Evolutionary conservation across 2,113 vertebrate genomes (phyloP), one percentile per base, ranked within the genome.

Genomic region (Psephotus haematonotus): DNA sequence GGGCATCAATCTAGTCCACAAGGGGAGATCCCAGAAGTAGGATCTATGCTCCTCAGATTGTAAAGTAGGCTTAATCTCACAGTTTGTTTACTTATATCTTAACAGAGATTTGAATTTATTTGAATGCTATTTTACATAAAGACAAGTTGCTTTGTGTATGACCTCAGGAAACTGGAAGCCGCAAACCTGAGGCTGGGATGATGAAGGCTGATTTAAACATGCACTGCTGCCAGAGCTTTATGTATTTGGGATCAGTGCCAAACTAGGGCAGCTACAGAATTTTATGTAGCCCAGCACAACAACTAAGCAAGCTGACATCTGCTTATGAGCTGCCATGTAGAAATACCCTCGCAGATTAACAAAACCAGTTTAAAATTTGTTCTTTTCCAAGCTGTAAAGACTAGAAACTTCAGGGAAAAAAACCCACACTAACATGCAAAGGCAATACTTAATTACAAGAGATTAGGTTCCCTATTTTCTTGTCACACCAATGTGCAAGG

Each of bases 381-480:
- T 44, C 29, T 83, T 53, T 90, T 74, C 47, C 31, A 62, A 52
- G 10, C 14, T 43, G 24, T 6, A 44, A 47, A 35, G 18, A 52
- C 18, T 6, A 62, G 64, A 90, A 89, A 27, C 33, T 43, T 72
- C 44, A 50, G 35, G 8, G n/a, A 46, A 67, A 75, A 53, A 47
- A 49, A 2, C 0, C 1, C 68, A 80, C 0, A 0, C 16, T 47
- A 41, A 75, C 0, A 0, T 4, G 7, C 14, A 75, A 71, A 13
- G 23, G 13, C 50, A 79, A 63, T 6, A 47, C 6, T 47, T 18
- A 41, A 41, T 6, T 6, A 0, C 2, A 6, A 17, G 10, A 44
- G 6, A n/a, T 2, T 6, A 53, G 8, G 19, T 10, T 79, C 17
- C 15, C 29, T 14, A 5, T 46, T 52, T 65, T 64, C 50, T 55